Evolutionary conservation across 2,888 invertebrate species (phyloP).

Genomic region (Drosophila falleni): DNA sequence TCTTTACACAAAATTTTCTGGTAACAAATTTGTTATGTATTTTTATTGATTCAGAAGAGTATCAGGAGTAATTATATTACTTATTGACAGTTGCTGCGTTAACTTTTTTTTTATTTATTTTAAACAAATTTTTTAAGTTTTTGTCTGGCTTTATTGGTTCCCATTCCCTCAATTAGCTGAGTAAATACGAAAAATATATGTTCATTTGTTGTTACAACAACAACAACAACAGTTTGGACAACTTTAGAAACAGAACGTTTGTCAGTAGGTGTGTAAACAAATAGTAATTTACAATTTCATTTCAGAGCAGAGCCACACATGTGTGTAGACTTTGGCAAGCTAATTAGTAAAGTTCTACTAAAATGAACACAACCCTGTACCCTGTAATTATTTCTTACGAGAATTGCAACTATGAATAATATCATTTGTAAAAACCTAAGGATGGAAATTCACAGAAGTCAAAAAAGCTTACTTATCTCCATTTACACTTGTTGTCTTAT

Average conservation of each 20-base stretch:
- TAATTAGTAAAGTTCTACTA: conserved; percentile 48
- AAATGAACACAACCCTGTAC: neutral
- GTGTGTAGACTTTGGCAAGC: conserved; percentile 30
- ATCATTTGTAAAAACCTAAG: neutral
- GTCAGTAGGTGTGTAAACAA: conserved; percentile 76
- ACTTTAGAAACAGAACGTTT: conserved; percentile 48
- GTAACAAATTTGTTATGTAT: conserved; percentile 12
- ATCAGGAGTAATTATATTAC: neutral
- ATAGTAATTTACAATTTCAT: conserved; percentile 48
- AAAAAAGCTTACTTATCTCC: too few relatives aligned
- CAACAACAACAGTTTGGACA: conserved; percentile 20
- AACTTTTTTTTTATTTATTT: neutral
- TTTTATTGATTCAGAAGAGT: neutral
- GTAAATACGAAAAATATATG: conserved; percentile 16
- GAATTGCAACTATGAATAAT: neutral
- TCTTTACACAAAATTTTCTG: conserved; percentile 9
- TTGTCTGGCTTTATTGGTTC: too few relatives aligned
- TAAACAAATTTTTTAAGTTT: too few relatives aligned
- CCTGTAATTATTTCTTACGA: neutral
- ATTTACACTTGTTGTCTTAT: too few relatives aligned
- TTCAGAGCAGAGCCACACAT: conserved; percentile 38
- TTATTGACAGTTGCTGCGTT: conserved; percentile 43
- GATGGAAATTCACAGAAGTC: too few relatives aligned
- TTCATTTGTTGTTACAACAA: conserved; percentile 11
- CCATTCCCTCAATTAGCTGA: conserved; percentile 34